Base-by-base conservation (phyloP, 2,888 invertebrate genomes). In the Elgonia sp. region DNA sequence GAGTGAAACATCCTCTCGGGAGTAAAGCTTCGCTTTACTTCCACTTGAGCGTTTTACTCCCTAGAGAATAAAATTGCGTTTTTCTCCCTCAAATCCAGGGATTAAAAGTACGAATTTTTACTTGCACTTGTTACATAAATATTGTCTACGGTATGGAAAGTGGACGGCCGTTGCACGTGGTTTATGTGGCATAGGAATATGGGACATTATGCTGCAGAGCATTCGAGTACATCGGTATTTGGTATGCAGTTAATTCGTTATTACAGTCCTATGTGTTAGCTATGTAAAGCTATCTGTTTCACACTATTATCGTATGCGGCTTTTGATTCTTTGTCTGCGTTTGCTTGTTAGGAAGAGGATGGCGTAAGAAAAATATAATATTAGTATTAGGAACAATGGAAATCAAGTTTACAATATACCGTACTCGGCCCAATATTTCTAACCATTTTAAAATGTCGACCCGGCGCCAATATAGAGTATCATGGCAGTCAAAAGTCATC, bases 71-170 rank as follows among this genome's bases (percentile, higher is more conserved):
- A n/a, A n/a, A n/a, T n/a, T n/a, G n/a, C n/a, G n/a, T n/a, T n/a
- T n/a, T n/a, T n/a, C n/a, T n/a, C n/a, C n/a, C n/a, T n/a, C n/a
- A n/a, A n/a, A n/a, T n/a, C n/a, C n/a, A n/a, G n/a, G n/a, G n/a
- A n/a, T n/a, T n/a, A n/a, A n/a, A n/a, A n/a, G 92, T 92, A 93
- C 90, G 91, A 92, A 91, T 92, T n/a, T n/a, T n/a, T n/a, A 91
- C 88, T 92, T 91, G 89, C 93, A 92, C 92, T 93, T 93, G 93
- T 93, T 91, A 94, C 93, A 93, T 94, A 94, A 94, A 94, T 94
- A 94, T 94, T 94, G 94, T 94, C 94, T 94, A 94, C 93, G 91
- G 93, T 93, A 94, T 94, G 94, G 93, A 94, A 93, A 93, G 91
- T 93, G 93, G 92, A 93, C 92, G 91, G 92, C 92, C 94, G 94